Base-by-base conservation (phyloP, 1,140 invertebrate genomes). In the Aphelenchoides fujianensis region DNA sequence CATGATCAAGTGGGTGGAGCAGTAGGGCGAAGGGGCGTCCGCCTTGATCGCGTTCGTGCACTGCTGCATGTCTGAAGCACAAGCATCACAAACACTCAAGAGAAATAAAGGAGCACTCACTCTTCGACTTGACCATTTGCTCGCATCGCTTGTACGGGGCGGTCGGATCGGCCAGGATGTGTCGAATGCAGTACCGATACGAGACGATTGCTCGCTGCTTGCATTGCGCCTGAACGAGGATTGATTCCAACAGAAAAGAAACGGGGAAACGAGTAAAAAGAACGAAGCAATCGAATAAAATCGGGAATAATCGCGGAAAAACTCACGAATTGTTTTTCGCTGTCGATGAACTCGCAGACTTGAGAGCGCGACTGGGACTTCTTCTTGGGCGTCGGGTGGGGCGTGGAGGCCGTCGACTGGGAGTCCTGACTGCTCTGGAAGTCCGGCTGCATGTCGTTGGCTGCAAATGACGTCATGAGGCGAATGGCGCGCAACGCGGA, bases 71-170 rank as follows among this genome's bases (percentile, higher is more conserved):
- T 19, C 31, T 55, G 19, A 31, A 1, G 31, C 34, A 37, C 16
- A 36, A 36, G 30, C 9, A 35, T 16, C 23, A 30, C 23, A 12
- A 63, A 66, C 16, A 35, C 37, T 2, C 19, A 35, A 66, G 16
- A 1, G 27, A 66, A 1, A 66, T 66, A 16, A 16, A 2, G 1
- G 53, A 52, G 73, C 35, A 9, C 59, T 16, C 31, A 77, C 75
- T 77, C 67, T 77, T 77, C 16, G 77, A 69, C 19, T 79, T 77
- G 27, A 55, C 55, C 64, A 48, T 71, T 30, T 71, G 53, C 35
- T 76, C 73, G 63, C 75, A 77, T 54, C 68, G 75, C 32, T 73
- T 79, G 41, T 77, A 77, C 12, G 75, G 75, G 2, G 75, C 77
- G 12, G 59, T 31, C 27, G 77, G 66, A 57, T 77, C 75, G 19